Percentiles rank a stretch among this genome's conserved stretches.
These are phyloP conservation scores for Nudaria mundana DNA, from an alignment of 2,888 invertebrate genomes.

Conservation along the genomic window DNA sequence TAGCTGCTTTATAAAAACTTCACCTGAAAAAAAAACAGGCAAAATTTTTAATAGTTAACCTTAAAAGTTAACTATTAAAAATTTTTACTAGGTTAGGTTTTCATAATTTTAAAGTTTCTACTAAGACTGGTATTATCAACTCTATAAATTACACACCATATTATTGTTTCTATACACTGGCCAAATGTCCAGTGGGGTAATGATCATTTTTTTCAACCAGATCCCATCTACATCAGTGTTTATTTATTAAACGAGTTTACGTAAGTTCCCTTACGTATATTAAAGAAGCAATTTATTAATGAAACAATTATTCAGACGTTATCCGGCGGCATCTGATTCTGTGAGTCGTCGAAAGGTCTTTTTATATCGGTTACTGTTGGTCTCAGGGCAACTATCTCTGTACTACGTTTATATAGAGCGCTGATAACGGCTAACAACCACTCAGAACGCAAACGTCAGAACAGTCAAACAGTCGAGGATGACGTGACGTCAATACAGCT, in stretches of 20 bases:
- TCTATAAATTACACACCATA: constrained; percentile 20
- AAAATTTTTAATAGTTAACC: too few relatives aligned
- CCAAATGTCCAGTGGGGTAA: constrained; percentile 51
- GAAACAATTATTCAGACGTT: constrained; percentile 71
- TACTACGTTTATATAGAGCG: too few relatives aligned
- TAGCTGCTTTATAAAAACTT: too few relatives aligned
- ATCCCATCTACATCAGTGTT: constrained; percentile 57
- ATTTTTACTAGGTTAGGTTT: too few relatives aligned
- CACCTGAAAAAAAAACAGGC: too few relatives aligned
- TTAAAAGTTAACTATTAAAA: too few relatives aligned
- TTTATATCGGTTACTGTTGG: constrained; percentile 13
- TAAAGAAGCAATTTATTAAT: constrained; percentile 73
- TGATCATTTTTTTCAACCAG: constrained; percentile 61
- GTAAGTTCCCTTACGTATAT: constrained; percentile 57
- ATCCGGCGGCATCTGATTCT: constrained; percentile 60
- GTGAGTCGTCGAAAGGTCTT: constrained; percentile 33
- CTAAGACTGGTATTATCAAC: constrained; percentile 29
- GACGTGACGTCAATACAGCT: too few relatives aligned
- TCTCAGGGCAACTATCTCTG: too few relatives aligned
- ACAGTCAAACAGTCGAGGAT: too few relatives aligned
- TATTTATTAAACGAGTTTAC: constrained; percentile 54
- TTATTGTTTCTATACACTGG: constrained; percentile 46
- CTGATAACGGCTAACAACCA: too few relatives aligned
- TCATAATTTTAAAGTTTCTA: too few relatives aligned
- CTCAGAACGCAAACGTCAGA: too few relatives aligned